phyloP scores from a whole-genome alignment of 1,140 invertebrate genomes.

The Harlomillsia oculata region DNA sequence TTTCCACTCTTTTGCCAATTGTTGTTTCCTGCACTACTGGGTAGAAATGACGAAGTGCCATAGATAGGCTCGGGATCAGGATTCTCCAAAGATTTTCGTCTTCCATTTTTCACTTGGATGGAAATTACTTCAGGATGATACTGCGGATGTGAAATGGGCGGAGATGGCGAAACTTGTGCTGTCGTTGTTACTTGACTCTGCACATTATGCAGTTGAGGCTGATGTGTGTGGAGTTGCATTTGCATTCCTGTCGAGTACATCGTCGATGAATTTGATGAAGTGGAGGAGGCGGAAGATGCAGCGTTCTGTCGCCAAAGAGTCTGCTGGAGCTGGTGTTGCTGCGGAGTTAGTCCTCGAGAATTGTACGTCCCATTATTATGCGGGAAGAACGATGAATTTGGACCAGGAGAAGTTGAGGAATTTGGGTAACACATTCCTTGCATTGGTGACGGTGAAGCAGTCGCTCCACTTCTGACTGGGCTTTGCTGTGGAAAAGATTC shows the following conservation, averaged over 20 bases:
- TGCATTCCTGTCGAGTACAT: conserved; percentile 9
- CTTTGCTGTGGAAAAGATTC: too few relatives aligned
- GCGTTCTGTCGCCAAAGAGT: conserved; percentile 18
- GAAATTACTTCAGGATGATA: conserved; percentile 43
- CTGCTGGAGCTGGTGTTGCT: conserved; percentile 29
- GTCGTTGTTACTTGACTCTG: not conserved
- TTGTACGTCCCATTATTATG: not conserved
- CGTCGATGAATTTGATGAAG: conserved; percentile 9
- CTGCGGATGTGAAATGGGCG: conserved; percentile 23
- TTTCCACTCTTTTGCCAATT: conserved; percentile 16
- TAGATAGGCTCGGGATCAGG: conserved; percentile 37
- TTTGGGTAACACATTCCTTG: too few relatives aligned
- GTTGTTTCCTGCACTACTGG: conserved; percentile 2
- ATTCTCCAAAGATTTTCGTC: conserved; percentile 36
- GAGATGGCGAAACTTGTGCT: not conserved
- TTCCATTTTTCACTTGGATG: conserved; percentile 41
- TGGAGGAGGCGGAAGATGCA: conserved; percentile 5
- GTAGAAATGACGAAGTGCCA: conserved; percentile 37
- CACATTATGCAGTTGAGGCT: conserved; percentile 31
- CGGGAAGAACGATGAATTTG: not conserved
- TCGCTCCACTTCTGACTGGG: too few relatives aligned
- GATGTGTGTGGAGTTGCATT: conserved; percentile 27
- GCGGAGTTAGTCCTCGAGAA: conserved; percentile 11
- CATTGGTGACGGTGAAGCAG: too few relatives aligned
- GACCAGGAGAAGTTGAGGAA: too few relatives aligned